Base-by-base conservation (phyloP, 2,113 vertebrate species). In the Pterocles burchelli region DNA sequence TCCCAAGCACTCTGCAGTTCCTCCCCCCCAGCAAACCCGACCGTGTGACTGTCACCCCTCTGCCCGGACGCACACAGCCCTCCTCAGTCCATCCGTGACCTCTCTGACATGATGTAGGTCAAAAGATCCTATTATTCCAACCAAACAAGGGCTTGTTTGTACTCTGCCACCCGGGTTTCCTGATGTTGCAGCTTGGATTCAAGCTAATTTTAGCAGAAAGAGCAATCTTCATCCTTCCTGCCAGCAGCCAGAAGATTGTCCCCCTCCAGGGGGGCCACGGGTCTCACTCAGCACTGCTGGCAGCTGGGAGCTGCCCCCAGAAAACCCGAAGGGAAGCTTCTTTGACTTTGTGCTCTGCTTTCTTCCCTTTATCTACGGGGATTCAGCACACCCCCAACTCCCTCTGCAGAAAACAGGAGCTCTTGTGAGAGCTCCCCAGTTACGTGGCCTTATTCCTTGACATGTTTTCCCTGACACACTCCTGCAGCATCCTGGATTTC, bases 171-270 rank as follows among this genome's bases (percentile, higher is more conserved):
- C 15, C 21, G 8, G 17, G 7, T 36, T 76, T 49, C 77, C 68
- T 28, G 36, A 55, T 54, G 57, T 8, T 3, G 51, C 73, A 52
- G 92, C 78, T 74, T 11, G 8, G 82, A 33, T 14, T 26, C 1
- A 0, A 92, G 96, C 96, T 94, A 82, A 97, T 92, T 81, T 87
- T 16, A 96, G 86, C 87, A 85, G 61, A 49, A 1, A 62, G 61
- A 86, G 79, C 55, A 11, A 45, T 13, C 26, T 16, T 17, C 80
- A 66, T 34, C 79, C 79, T 48, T 75, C 54, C 82, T 59, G 38
- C 13, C 43, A 52, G 68, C 74, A 62, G 70, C n/a, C 85, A 62
- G 36, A 46, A 26, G 11, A 9, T 1, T 41, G 68, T 41, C n/a
- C n/a, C 13, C 62, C 34, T 38, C 20, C 4, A 22, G 38, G 10